Base-by-base conservation (phyloP, 2,113 vertebrate species). In the Alligator mississippiensis region DNA sequence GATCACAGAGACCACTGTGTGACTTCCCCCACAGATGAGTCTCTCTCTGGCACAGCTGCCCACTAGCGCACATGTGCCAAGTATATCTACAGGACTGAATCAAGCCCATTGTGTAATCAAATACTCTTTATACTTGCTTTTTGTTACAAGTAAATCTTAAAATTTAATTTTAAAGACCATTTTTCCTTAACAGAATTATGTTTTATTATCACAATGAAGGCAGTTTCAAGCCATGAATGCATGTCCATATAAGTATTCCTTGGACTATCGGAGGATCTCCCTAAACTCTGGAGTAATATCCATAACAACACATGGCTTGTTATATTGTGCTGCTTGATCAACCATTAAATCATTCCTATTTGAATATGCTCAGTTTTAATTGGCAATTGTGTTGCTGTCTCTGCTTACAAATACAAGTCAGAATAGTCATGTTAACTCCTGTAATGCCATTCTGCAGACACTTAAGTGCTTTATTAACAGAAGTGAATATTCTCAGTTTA, bases 401-500 rank as follows among this genome's bases (percentile, higher is more conserved):
- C 58, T 77, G 85, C 92, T 95, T 93, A 90, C 63, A 93, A 68
- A 82, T 15, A 16, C 59, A 91, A 70, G 82, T 75, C 81, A 78
- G 91, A 95, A 95, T 93, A 94, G 82, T 94, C 84, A 11, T 28
- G 93, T 89, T 96, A 95, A 96, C 95, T 97, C 96, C 91, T 97
- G 89, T 16, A 94, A 91, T 93, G 91, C 77, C 86, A 72, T 74
- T 90, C 77, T 91, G 60, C 4, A 72, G 63, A 68, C 68, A 93
- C 83, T 85, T 88, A 84, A 89, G 12, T 82, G 18, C 27, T 84
- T 54, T 54, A 10, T 85, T 88, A 83, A 80, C 54, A 92, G 77
- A 88, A 12, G 30, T 85, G 9, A 72, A 86, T 84, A 84, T 80
- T 82, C 59, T n/a, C 54, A 90, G 85, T 16, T 30, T 60, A 47